Evolutionary conservation across 2,888 invertebrate genomes (phyloP).

Genomic region (Parelbella ahira): DNA sequence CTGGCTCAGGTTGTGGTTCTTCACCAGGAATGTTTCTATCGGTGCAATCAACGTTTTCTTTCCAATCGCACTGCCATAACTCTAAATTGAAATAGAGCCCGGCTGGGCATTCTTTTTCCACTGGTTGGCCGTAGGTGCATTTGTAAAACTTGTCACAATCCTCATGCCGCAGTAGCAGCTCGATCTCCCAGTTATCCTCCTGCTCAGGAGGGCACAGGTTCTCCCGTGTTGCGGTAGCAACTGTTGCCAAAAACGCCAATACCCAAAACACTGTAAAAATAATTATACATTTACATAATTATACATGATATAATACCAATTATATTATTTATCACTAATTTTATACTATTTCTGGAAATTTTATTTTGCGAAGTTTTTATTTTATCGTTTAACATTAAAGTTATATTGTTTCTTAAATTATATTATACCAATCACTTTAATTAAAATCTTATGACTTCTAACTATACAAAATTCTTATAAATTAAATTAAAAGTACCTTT

Average conservation of each 20-base stretch:
- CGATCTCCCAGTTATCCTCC: conserved; percentile 49
- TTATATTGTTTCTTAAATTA: too few relatives aligned
- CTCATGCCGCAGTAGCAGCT: conserved; percentile 76
- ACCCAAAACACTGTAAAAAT: conserved; percentile 12
- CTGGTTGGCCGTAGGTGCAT: conserved; percentile 82
- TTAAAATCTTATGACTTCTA: too few relatives aligned
- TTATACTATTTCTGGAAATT: too few relatives aligned
- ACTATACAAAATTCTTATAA: too few relatives aligned
- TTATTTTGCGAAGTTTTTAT: too few relatives aligned
- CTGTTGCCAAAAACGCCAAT: conserved; percentile 31
- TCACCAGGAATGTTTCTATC: conserved; percentile 38
- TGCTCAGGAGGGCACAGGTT: conserved; percentile 62
- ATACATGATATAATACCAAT: too few relatives aligned
- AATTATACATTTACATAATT: background rate
- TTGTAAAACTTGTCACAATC: conserved; percentile 84
- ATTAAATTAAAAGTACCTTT: too few relatives aligned
- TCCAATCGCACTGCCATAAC: conserved; percentile 81
- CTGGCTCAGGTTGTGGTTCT: conserved; percentile 5
- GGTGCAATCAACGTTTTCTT: conserved; percentile 81
- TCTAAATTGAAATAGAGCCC: conserved; percentile 80
- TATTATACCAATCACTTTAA: too few relatives aligned
- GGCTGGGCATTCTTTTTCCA: conserved; percentile 79
- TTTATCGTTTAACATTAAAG: too few relatives aligned
- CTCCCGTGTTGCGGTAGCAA: conserved; percentile 28
- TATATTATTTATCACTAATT: too few relatives aligned